Percentiles rank a stretch among this genome's conserved stretches.
Conservation (phyloP, 2,797 vertebrate genomes). For the Champsocephalus gunnari region DNA sequence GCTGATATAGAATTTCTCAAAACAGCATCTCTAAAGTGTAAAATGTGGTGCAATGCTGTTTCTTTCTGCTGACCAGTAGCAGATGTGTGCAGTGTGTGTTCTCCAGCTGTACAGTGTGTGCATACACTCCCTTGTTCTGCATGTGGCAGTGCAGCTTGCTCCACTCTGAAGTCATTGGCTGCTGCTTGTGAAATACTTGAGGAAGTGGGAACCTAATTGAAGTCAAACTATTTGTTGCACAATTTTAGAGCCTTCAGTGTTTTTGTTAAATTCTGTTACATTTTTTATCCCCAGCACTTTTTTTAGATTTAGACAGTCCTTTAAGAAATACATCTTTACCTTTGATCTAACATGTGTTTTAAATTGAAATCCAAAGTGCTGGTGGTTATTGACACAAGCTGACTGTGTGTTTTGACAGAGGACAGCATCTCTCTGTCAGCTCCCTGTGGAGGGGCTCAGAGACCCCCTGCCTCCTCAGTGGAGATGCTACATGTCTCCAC, state of each 20-base stretch:
- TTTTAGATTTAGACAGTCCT: neutral
- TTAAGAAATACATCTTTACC: conserved; percentile 16
- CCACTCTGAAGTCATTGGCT: conserved; percentile 60
- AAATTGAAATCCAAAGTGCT: neutral
- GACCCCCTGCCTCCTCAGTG: conserved; percentile 91
- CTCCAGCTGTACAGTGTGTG: conserved; percentile 37
- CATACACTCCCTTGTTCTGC: conserved; percentile 40
- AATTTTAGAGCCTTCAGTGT: neutral
- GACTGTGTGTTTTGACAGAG: conserved; percentile 83
- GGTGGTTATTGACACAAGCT: conserved; percentile 11
- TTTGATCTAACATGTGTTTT: neutral
- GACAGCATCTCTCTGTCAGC: conserved; percentile 88
- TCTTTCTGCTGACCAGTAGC: conserved; percentile 70
- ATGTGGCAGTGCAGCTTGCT: conserved; percentile 32
- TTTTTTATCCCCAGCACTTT: conserved; percentile 25
- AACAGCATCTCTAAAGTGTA: conserved; percentile 32
- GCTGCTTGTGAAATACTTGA: conserved; percentile 68
- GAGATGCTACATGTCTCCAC: conserved; percentile 96
- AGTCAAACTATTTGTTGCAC: conserved; percentile 19
- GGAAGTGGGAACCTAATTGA: conserved; percentile 67
- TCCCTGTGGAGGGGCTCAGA: conserved; percentile 88
- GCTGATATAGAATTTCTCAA: conserved; percentile 47
- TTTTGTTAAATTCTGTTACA: conserved; percentile 9
- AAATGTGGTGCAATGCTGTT: conserved; percentile 36
- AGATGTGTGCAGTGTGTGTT: conserved; percentile 70